Conservation (phyloP, 2,113 vertebrate species). For the Rattus norvegicus region DNA sequence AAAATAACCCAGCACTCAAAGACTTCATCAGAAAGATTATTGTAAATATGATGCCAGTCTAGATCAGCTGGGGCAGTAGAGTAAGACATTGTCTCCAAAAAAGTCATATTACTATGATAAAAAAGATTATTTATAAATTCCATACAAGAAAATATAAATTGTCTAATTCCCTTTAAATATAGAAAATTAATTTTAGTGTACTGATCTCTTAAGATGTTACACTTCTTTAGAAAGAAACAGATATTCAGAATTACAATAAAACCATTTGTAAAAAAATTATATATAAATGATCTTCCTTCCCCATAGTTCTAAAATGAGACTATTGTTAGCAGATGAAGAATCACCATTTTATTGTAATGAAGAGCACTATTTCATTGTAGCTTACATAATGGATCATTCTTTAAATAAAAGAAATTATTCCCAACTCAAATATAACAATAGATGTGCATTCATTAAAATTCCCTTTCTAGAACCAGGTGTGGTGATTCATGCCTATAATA, state of each 20-base stretch:
- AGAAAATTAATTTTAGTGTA: neutral
- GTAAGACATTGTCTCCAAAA: neutral
- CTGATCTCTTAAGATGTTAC: neutral
- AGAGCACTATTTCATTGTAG: neutral
- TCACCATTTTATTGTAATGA: conserved; percentile 19
- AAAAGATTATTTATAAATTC: conserved; percentile 9
- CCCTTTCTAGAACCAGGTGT: neutral
- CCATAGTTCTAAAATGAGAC: conserved; percentile 22
- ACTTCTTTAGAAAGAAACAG: conserved; percentile 18
- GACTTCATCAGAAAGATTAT: too few relatives aligned
- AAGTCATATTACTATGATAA: neutral
- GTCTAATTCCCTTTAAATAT: conserved; percentile 16
- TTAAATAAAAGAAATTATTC: conserved; percentile 41
- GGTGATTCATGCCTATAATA: neutral
- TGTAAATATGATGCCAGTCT: neutral
- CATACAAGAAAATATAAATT: neutral
- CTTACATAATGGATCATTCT: conserved; percentile 30
- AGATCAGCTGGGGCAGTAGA: neutral
- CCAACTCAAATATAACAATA: conserved; percentile 44
- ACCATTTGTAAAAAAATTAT: conserved; percentile 40
- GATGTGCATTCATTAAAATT: conserved; percentile 53
- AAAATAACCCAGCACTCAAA: neutral
- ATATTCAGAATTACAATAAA: conserved; percentile 31
- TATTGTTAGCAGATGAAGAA: conserved; percentile 37
- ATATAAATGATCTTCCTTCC: neutral